Percentiles rank a stretch among this genome's conserved stretches.
Evolutionary conservation across 2,113 vertebrate species (phyloP).

Genomic region (Tamias sibiricus): DNA sequence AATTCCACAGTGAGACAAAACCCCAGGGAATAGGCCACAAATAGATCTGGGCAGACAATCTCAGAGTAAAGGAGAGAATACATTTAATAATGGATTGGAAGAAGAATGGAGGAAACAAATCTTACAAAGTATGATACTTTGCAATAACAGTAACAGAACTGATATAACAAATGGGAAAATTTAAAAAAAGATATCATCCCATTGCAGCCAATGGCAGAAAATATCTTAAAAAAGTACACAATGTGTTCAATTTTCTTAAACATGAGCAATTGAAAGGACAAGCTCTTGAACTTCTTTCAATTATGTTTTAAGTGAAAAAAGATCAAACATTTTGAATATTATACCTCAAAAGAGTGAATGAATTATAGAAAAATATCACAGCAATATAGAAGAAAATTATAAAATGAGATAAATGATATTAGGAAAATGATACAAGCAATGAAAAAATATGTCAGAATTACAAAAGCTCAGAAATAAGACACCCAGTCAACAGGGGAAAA

Average conservation of each 20-base stretch:
- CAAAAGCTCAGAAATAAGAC: not conserved
- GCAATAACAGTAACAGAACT: not conserved
- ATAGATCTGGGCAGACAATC: not conserved
- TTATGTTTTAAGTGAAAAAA: not conserved
- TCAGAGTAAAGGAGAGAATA: not conserved
- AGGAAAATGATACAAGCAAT: not conserved
- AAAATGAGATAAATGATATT: not conserved
- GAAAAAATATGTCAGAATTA: not conserved
- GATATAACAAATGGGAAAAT: not conserved
- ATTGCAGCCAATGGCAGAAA: not conserved
- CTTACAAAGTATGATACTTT: not conserved
- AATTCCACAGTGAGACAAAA: not conserved
- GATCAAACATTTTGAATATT: not conserved
- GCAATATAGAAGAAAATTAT: not conserved
- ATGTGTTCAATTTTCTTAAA: not conserved
- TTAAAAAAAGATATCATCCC: not conserved
- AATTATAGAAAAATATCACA: not conserved
- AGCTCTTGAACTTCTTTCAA: not conserved
- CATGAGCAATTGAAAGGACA: not conserved
- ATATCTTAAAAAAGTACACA: not conserved
- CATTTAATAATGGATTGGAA: not conserved
- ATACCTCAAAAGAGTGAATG: not conserved
- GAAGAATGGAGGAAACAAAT: not conserved
- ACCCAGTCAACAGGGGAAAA: not conserved
- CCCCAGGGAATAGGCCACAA: not conserved